Evolutionary conservation across 2,797 vertebrate genomes (phyloP).

Genomic region (Apogon talboti): DNA sequence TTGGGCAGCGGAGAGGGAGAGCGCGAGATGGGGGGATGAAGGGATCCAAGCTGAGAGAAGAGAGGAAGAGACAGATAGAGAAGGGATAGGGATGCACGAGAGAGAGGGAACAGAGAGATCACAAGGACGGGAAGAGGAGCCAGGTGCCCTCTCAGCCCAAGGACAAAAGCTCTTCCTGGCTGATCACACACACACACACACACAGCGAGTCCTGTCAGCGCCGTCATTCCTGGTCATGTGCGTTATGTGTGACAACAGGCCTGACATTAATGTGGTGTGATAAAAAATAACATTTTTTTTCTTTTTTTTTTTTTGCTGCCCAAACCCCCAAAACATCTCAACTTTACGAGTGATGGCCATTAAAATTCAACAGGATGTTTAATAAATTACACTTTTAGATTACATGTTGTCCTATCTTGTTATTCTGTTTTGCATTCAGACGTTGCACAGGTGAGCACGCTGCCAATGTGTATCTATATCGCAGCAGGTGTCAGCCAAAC

Average conservation of each 20-base stretch:
- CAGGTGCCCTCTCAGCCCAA: slow-evolving; percentile 84
- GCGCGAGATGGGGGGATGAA: slow-evolving; percentile 75
- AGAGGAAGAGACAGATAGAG: slow-evolving; percentile 80
- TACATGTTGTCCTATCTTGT: slow-evolving; percentile 77
- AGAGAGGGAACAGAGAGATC: slow-evolving; percentile 82
- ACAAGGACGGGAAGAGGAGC: slow-evolving; percentile 79
- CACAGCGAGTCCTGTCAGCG: slow-evolving; percentile 66
- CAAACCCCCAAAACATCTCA: slow-evolving; percentile 66
- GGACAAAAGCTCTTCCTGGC: slow-evolving; percentile 83
- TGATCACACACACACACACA: slow-evolving; percentile 69
- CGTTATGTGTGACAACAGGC: slow-evolving; percentile 60
- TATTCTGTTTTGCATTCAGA: slow-evolving; percentile 71
- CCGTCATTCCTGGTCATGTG: slow-evolving; percentile 69
- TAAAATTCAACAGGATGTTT: slow-evolving; percentile 79
- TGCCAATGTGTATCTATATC: slow-evolving; percentile 65
- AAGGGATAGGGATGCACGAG: slow-evolving; percentile 74
- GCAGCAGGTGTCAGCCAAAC: slow-evolving; percentile 68
- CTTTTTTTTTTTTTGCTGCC: slow-evolving; percentile 30
- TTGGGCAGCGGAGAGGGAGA: slow-evolving; percentile 84
- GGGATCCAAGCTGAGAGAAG: slow-evolving; percentile 75
- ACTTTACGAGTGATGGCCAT: slow-evolving; percentile 70
- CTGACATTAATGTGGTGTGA: slow-evolving; percentile 71
- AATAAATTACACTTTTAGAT: slow-evolving; percentile 81
- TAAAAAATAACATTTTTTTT: slow-evolving; percentile 47
- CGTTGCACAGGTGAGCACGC: slow-evolving; percentile 52